Evolutionary conservation across 1,140 invertebrate species (phyloP), one percentile per base, ranked within the genome.

Genomic region (Lasioglossum baleicum): DNA sequence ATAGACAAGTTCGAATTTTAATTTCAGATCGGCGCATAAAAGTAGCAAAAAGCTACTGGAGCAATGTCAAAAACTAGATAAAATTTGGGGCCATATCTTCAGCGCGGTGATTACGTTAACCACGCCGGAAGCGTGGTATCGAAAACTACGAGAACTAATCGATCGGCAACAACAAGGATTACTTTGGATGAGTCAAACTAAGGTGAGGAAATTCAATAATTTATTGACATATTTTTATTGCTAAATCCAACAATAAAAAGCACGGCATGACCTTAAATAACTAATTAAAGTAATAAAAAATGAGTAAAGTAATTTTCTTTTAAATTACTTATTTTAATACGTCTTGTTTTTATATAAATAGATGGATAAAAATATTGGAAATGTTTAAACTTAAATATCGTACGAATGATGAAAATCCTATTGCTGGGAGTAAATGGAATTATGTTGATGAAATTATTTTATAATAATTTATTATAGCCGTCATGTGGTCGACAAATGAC

Each of bases 171-270:
- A 99, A 92, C 96, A 96, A 84, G 96, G 97, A 67, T 96, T 98
- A 65, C 95, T 99, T 6, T 99, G 99, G 98, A 98, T 99, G 95
- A 98, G 97, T 71, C 98, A 99, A 94, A 97, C 96, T 26, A 98
- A 98, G 96, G 97, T 98, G 94, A 93, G n/a, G n/a, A 83, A 3
- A 60, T 13, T n/a, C 22, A 10, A 13, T 8, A 66, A 42, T 13
- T 0, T 40, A 13, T 15, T 11, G 64, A 4, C 31, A 22, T 31
- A 73, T 26, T 51, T 48, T 35, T 71, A 11, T 20, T 64, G 15
- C 3, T 6, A 10, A 2, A 61, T 35, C 2, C 13, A n/a, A n/a
- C n/a, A n/a, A n/a, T n/a, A n/a, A n/a, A n/a, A n/a, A n/a, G n/a
- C n/a, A n/a, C n/a, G n/a, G n/a, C n/a, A n/a, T n/a, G n/a, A n/a